phyloP scores from a whole-genome alignment of 92 coral and sea anemone genomes.

The Porites rus region DNA sequence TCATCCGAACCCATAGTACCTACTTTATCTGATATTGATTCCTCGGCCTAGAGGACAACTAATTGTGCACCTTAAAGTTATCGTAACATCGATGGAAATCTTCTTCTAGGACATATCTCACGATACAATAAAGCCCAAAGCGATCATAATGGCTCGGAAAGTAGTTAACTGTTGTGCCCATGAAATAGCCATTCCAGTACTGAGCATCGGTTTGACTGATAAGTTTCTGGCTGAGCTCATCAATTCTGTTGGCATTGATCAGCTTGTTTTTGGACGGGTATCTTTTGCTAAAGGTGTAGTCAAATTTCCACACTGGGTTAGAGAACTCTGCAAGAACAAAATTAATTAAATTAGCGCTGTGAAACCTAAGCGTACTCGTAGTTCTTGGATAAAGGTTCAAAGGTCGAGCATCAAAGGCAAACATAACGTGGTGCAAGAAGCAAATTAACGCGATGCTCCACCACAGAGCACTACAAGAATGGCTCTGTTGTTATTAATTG shows the following conservation, averaged over 20 bases:
- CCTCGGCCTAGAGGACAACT: too few relatives aligned
- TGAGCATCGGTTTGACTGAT: slow-evolving; percentile 79
- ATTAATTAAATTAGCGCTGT: neutral
- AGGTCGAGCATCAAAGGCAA: too few relatives aligned
- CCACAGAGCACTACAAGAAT: too few relatives aligned
- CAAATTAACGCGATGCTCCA: too few relatives aligned
- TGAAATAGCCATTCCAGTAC: slow-evolving; percentile 66
- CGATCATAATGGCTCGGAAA: slow-evolving; percentile 69
- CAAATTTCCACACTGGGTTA: slow-evolving; percentile 79
- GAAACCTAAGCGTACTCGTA: too few relatives aligned
- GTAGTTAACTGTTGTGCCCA: slow-evolving; percentile 71
- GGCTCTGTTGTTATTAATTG: too few relatives aligned
- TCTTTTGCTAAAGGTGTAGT: slow-evolving; percentile 76
- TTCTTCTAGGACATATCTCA: slow-evolving; percentile 70
- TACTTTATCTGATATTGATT: too few relatives aligned
- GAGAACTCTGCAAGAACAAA: slow-evolving; percentile 16
- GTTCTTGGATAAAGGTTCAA: too few relatives aligned
- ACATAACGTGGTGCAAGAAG: too few relatives aligned
- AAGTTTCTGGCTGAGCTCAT: slow-evolving; percentile 78
- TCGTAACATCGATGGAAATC: slow-evolving; percentile 71
- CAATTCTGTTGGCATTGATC: slow-evolving; percentile 75
- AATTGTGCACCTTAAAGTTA: slow-evolving; percentile 57
- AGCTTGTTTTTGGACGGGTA: slow-evolving; percentile 75
- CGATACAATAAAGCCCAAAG: slow-evolving; percentile 80
- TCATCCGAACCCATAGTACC: too few relatives aligned